Evolutionary conservation across 2,888 invertebrate species (phyloP).

Genomic region (Pseudococcus jackbeardsleyi): DNA sequence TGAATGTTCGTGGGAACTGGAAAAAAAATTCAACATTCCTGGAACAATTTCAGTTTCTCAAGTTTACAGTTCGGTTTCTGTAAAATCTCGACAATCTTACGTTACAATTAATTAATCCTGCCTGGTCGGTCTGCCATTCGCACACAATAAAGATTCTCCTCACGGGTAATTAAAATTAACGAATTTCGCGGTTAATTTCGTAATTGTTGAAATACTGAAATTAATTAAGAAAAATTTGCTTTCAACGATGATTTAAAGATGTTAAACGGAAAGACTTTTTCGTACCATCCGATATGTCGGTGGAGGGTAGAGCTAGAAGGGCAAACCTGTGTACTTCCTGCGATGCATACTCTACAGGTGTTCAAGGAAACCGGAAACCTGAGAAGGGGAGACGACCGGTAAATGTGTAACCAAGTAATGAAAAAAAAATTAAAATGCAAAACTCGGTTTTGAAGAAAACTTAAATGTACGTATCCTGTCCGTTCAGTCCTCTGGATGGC

Average conservation of each 20-base stretch:
- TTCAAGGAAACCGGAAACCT: constrained; percentile 59
- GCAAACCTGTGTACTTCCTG: constrained; percentile 63
- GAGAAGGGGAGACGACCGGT: constrained; percentile 56
- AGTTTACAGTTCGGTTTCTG: neutral
- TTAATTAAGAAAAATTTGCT: constrained; percentile 54
- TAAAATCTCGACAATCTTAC: neutral
- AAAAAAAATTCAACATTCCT: neutral
- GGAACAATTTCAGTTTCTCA: neutral
- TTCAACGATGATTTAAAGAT: constrained; percentile 55
- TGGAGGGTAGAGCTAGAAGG: constrained; percentile 37
- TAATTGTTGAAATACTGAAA: constrained; percentile 7
- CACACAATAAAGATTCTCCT: neutral
- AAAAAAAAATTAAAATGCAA: constrained; percentile 63
- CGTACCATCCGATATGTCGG: neutral
- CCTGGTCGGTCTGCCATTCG: neutral
- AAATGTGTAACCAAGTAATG: constrained; percentile 45
- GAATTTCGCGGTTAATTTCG: constrained; percentile 25
- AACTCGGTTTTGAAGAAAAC: constrained; percentile 57
- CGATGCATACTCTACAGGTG: constrained; percentile 64
- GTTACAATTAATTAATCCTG: constrained; percentile 47
- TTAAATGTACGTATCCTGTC: constrained; percentile 60
- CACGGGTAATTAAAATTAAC: constrained; percentile 21
- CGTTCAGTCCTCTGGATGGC: neutral
- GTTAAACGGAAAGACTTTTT: constrained; percentile 51
- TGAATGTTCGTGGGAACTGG: neutral